phyloP scores from a whole-genome alignment of 2,888 invertebrate genomes.

The Steromphala cineraria region DNA sequence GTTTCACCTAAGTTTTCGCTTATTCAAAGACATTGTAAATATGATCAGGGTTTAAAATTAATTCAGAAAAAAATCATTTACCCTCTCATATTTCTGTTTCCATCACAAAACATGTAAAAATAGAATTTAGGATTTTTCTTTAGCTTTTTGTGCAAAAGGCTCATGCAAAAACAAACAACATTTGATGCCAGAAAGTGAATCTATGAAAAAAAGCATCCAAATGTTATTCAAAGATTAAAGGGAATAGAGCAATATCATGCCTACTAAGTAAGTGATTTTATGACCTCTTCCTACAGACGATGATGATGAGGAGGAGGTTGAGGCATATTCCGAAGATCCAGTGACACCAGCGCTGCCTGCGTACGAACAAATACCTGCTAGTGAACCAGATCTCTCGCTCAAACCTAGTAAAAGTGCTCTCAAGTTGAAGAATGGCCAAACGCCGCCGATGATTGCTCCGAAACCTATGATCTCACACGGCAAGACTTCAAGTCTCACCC shows the following conservation, averaged over 20 bases:
- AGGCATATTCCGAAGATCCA: conserved; percentile 34
- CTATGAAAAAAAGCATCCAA: no score
- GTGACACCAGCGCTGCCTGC: conserved; percentile 32
- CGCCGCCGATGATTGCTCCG: conserved; percentile 18
- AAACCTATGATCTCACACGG: neutral
- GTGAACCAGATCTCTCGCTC: conserved; percentile 75
- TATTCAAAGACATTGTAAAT: no score
- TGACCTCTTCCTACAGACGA: neutral
- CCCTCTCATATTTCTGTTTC: no score
- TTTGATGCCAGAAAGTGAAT: no score
- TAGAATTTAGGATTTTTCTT: no score
- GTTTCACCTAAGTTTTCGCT: no score
- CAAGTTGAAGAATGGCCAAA: conserved; percentile 53
- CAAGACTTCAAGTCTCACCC: conserved; percentile 17
- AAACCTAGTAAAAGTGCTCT: conserved; percentile 75
- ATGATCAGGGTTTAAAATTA: no score
- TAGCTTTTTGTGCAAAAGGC: no score
- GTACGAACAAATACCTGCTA: conserved; percentile 69
- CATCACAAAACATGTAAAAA: no score
- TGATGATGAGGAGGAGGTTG: conserved; percentile 29
- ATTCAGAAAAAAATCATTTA: no score
- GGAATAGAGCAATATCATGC: neutral
- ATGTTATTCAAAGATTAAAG: no score
- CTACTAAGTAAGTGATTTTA: neutral
- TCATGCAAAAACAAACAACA: no score